These are phyloP conservation scores for Ochotona princeps DNA, from an alignment of 2,113 vertebrate species.

Conservation along the genomic window DNA sequence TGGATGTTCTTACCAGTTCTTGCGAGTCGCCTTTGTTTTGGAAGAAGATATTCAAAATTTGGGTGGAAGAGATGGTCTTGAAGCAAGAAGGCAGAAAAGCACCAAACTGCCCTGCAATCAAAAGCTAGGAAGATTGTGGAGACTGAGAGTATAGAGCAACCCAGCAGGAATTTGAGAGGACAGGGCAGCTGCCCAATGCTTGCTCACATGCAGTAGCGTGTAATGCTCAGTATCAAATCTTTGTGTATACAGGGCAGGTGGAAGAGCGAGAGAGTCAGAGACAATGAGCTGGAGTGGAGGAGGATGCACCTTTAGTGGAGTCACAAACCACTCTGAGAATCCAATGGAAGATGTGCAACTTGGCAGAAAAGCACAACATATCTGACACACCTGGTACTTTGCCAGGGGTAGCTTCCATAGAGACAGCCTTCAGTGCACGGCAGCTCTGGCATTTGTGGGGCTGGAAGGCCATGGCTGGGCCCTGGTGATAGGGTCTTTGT, in stretches of 20 bases:
- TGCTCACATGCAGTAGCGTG: background rate
- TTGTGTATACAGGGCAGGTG: background rate
- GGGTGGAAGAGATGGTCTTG: background rate
- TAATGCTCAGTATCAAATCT: background rate
- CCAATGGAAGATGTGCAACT: background rate
- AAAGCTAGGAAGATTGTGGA: background rate
- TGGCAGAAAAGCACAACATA: background rate
- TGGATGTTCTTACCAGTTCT: too few species aligned
- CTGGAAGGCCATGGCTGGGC: background rate
- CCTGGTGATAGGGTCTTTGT: background rate
- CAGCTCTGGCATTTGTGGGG: background rate
- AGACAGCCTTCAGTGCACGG: background rate
- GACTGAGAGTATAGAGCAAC: background rate
- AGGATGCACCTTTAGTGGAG: background rate
- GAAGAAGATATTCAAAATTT: background rate
- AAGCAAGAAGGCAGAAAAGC: background rate
- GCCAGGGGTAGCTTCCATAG: background rate
- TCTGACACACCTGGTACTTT: background rate
- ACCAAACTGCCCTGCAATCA: background rate
- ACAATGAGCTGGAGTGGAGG: background rate
- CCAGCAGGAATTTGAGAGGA: background rate
- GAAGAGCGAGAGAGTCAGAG: background rate
- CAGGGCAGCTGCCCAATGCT: background rate
- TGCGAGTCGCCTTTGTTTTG: background rate
- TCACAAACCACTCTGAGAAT: background rate